Evolutionary conservation across 2,113 vertebrate species (phyloP).

Genomic region (Leptodactylus fuscus): DNA sequence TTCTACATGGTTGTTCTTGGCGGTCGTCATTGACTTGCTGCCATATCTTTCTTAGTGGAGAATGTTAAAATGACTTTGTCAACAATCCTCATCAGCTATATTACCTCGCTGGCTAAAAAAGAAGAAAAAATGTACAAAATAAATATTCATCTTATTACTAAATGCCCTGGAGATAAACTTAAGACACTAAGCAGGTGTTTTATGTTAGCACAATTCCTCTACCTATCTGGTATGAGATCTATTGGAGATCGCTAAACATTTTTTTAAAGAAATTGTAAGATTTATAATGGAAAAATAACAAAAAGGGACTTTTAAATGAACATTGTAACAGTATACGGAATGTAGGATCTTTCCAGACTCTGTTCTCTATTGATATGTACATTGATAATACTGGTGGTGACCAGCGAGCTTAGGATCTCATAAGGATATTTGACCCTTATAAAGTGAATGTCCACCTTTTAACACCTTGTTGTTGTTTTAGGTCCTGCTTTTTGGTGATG

Average conservation of each 20-base stretch:
- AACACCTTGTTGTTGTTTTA: too few relatives aligned
- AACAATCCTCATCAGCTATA: slow-evolving; percentile 36
- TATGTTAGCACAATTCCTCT: neutral
- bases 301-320: neutral
- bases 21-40: neutral
- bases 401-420: too few relatives aligned
- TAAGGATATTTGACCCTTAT: too few relatives aligned
- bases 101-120: slow-evolving; percentile 11
- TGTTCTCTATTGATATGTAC: too few relatives aligned
- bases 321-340: neutral
- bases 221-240: neutral
- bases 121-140: neutral
- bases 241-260: neutral
- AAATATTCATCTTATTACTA: slow-evolving; percentile 36
- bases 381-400: too few relatives aligned
- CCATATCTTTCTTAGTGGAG: slow-evolving; percentile 39
- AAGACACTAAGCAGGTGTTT: slow-evolving; percentile 12
- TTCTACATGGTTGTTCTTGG: slow-evolving; percentile 42
- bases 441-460: too few relatives aligned
- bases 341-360: too few relatives aligned
- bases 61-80: slow-evolving; percentile 41
- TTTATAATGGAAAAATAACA: neutral
- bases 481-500: too few relatives aligned
- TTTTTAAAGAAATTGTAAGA: neutral
- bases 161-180: slow-evolving; percentile 36